Conservation (phyloP, 2,888 invertebrate genomes). For the Meteorus cinctellus region DNA sequence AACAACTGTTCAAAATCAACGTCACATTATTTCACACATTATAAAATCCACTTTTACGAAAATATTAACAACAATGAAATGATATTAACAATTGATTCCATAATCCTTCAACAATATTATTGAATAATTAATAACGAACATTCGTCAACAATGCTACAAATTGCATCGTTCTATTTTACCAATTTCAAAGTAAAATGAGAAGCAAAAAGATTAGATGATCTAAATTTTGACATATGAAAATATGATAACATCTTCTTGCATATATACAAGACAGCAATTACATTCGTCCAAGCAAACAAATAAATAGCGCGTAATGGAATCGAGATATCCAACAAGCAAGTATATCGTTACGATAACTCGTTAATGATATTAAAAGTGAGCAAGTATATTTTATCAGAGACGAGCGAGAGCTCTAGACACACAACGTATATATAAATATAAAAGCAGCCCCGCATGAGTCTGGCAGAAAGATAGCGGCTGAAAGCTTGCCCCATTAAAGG, state of each 20-base stretch:
- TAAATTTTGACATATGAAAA: background rate
- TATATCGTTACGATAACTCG: constrained; percentile 39
- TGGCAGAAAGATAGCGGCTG: constrained; percentile 67
- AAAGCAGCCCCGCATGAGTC: constrained; percentile 64
- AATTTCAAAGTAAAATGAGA: background rate
- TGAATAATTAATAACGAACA: too few relatives aligned
- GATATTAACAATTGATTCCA: too few relatives aligned
- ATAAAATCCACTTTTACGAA: too few relatives aligned
- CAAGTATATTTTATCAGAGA: constrained; percentile 61
- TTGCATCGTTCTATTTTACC: too few relatives aligned
- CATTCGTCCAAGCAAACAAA: constrained; percentile 52
- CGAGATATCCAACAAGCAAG: constrained; percentile 58
- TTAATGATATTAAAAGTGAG: constrained; percentile 49
- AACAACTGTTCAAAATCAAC: too few relatives aligned
- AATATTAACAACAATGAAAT: too few relatives aligned
- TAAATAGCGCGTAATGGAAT: constrained; percentile 69
- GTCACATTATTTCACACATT: too few relatives aligned
- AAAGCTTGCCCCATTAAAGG: constrained; percentile 72
- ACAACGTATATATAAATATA: constrained; percentile 54
- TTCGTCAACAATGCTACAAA: too few relatives aligned
- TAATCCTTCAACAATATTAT: too few relatives aligned
- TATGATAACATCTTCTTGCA: background rate
- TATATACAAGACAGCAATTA: constrained; percentile 23
- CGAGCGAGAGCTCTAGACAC: constrained; percentile 56
- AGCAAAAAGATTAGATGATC: constrained; percentile 5